Percentiles rank a stretch among this genome's conserved stretches.
phyloP scores from a whole-genome alignment of 2,797 vertebrate species.

The Coluber constrictor region DNA sequence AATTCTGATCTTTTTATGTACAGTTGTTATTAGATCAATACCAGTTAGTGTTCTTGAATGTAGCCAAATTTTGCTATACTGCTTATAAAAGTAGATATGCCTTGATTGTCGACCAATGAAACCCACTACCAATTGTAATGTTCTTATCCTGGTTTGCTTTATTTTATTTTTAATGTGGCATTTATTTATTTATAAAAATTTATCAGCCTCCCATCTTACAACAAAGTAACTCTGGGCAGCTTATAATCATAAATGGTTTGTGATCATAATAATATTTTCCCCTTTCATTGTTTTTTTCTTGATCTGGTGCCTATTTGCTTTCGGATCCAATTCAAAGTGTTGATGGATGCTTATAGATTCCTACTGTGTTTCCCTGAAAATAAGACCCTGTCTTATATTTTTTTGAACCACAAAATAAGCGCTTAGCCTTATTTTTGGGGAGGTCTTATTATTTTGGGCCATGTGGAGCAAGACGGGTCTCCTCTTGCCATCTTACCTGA shows the following conservation, averaged over 20 bases:
- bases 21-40: not conserved
- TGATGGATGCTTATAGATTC: not conserved
- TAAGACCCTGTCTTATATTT: no score
- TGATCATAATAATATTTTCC: not conserved
- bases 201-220: not conserved
- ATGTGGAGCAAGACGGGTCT: no score
- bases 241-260: not conserved
- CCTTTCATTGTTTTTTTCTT: not conserved
- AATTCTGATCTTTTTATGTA: not conserved
- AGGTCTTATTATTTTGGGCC: no score
- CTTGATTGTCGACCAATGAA: not conserved
- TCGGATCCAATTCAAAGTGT: not conserved
- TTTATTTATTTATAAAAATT: not conserved
- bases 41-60: not conserved
- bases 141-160: not conserved
- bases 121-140: not conserved
- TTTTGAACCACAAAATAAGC: no score
- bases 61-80: not conserved
- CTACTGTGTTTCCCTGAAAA: not conserved
- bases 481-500: no score
- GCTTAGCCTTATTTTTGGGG: no score
- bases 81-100: not conserved
- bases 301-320: not conserved
- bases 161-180: not conserved
- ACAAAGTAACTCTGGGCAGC: not conserved